A percentile compares a stretch with the other conserved stretches of the same genome.
Evolutionary conservation across 2,113 vertebrate genomes (phyloP).

Genomic region (Scophthalmus maximus): DNA sequence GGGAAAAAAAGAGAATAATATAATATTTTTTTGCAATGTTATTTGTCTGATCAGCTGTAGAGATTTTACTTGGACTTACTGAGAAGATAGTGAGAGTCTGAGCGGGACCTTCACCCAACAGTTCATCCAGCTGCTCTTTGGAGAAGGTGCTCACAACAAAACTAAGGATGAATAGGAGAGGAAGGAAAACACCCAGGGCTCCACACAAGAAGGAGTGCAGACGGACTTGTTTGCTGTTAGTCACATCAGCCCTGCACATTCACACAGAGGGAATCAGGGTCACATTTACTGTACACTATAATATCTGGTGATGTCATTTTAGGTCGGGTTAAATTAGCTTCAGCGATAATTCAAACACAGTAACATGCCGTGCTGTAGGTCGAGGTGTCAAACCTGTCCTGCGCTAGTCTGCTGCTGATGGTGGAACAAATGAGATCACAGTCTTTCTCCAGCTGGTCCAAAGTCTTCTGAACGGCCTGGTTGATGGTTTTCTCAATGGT

Average conservation of each 20-base stretch:
- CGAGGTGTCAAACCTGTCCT: constrained; percentile 77
- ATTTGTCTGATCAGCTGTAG: background rate
- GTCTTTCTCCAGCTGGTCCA: constrained; percentile 86
- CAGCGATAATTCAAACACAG: too few relatives aligned
- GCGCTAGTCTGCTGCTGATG: constrained; percentile 73
- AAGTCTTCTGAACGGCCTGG: constrained; percentile 85
- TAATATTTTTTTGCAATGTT: background rate
- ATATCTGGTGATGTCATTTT: background rate
- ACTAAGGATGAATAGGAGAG: constrained; percentile 78
- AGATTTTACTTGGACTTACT: constrained; percentile 54
- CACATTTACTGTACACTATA: constrained; percentile 8
- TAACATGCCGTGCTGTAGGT: background rate
- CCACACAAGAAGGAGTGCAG: constrained; percentile 80
- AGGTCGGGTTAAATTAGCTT: too few relatives aligned
- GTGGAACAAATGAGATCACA: constrained; percentile 80
- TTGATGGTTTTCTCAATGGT: constrained; percentile 87
- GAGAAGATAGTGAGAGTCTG: constrained; percentile 48
- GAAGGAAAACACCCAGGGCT: constrained; percentile 76
- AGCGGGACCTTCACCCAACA: constrained; percentile 76
- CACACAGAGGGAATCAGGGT: constrained; percentile 15
- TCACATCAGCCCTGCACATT: constrained; percentile 70
- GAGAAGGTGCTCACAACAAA: constrained; percentile 78
- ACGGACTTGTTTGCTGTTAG: constrained; percentile 76
- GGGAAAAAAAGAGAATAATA: background rate
- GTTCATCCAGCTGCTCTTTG: constrained; percentile 70